phyloP scores from a whole-genome alignment of 1,140 invertebrate species.

The Orchestia grillus region DNA sequence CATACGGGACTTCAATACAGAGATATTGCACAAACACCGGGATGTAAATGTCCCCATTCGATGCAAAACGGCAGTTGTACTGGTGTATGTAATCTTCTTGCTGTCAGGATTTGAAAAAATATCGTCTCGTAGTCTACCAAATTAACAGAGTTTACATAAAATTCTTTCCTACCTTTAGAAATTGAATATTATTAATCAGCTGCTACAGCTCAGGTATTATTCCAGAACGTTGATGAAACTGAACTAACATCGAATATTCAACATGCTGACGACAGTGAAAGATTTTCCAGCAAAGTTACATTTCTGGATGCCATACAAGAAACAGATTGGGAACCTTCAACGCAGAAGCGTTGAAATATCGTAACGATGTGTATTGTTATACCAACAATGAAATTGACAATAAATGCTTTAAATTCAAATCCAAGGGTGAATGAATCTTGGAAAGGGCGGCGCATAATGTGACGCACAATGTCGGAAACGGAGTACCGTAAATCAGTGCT shows the following conservation, averaged over 20 bases:
- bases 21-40: not conserved
- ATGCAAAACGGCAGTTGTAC: not conserved
- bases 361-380: not conserved
- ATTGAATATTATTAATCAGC: not conserved
- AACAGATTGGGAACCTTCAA: not conserved
- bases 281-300: not conserved
- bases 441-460: not conserved
- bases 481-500: not conserved
- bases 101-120: not conserved
- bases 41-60: not conserved
- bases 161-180: not conserved
- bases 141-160: not conserved
- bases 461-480: not conserved
- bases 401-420: not conserved
- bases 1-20: not conserved
- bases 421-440: not conserved
- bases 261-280: not conserved
- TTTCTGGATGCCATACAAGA: not conserved
- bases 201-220: not conserved
- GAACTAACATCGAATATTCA: not conserved
- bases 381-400: not conserved
- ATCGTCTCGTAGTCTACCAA: not conserved
- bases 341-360: not conserved
- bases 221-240: not conserved
- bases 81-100: not conserved